Evolutionary conservation across 2,113 vertebrate genomes (phyloP).

Genomic region (Erythrolamprus reginae): DNA sequence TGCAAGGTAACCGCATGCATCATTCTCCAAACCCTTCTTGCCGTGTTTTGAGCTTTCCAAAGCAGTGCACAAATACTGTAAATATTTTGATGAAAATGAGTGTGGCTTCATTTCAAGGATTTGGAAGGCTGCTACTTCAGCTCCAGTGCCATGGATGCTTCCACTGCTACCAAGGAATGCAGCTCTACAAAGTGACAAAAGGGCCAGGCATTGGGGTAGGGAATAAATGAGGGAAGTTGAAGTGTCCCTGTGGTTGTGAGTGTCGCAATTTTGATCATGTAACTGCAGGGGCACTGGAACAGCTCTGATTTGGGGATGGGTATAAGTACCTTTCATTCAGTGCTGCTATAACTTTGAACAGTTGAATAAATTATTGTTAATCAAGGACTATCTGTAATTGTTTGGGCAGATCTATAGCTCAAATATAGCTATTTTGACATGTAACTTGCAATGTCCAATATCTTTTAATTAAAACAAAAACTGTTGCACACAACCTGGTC

Average conservation of each 20-base stretch:
- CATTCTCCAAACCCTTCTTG: background rate
- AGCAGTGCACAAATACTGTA: background rate
- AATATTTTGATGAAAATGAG: background rate
- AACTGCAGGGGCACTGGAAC: background rate
- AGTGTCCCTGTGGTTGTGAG: background rate
- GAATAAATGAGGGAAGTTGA: background rate
- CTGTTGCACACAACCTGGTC: background rate
- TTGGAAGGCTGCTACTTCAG: background rate
- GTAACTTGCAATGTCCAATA: background rate
- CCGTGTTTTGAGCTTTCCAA: background rate
- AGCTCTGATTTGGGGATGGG: background rate
- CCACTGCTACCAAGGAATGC: background rate
- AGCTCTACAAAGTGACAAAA: background rate
- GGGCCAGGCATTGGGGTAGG: background rate
- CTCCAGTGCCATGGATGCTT: background rate
- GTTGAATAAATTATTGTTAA: background rate
- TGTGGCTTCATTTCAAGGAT: background rate
- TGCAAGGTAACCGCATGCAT: background rate
- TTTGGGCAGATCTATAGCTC: accelerated
- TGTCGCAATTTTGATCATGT: background rate
- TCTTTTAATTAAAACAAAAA: background rate
- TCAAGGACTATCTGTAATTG: background rate
- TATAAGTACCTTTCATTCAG: background rate
- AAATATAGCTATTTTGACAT: background rate
- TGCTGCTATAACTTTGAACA: background rate